Conservation (phyloP, 2,888 invertebrate genomes). For the Ernsta delagoae region DNA sequence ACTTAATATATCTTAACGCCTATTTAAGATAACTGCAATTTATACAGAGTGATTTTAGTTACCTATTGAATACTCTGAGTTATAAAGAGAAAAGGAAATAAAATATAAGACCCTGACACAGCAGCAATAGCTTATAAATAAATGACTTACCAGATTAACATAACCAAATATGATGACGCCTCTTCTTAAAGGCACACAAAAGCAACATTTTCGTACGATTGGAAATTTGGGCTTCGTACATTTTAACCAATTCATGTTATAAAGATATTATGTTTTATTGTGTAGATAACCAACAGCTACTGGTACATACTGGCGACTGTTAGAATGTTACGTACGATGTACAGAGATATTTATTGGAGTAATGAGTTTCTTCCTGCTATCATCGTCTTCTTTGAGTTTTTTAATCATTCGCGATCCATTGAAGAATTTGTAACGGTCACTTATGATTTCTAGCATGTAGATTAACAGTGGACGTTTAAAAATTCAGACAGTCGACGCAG, state of each 20-base stretch:
- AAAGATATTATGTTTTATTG: not conserved
- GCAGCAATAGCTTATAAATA: not conserved
- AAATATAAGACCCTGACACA: too few species aligned
- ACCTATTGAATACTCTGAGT: too few species aligned
- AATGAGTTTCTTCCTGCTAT: conserved; percentile 12
- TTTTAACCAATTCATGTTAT: conserved; percentile 50
- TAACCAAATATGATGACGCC: conserved; percentile 69
- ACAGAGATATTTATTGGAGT: not conserved
- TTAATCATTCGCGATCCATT: not conserved
- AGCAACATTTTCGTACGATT: conserved; percentile 63
- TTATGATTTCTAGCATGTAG: not conserved
- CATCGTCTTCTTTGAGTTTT: not conserved
- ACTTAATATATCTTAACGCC: too few species aligned
- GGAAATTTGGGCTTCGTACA: conserved; percentile 55
- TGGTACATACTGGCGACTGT: not conserved
- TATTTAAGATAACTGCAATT: too few species aligned
- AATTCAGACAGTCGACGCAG: not conserved
- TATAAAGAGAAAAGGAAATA: too few species aligned
- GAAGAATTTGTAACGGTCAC: not conserved
- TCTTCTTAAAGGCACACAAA: conserved; percentile 62
- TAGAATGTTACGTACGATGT: not conserved
- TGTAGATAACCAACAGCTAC: not conserved
- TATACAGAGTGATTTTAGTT: too few species aligned
- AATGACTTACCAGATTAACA: conserved; percentile 64
- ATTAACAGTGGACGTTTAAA: not conserved